Evolutionary conservation across 2,888 invertebrate genomes (phyloP).

Genomic region (Trachelus troglodyta): DNA sequence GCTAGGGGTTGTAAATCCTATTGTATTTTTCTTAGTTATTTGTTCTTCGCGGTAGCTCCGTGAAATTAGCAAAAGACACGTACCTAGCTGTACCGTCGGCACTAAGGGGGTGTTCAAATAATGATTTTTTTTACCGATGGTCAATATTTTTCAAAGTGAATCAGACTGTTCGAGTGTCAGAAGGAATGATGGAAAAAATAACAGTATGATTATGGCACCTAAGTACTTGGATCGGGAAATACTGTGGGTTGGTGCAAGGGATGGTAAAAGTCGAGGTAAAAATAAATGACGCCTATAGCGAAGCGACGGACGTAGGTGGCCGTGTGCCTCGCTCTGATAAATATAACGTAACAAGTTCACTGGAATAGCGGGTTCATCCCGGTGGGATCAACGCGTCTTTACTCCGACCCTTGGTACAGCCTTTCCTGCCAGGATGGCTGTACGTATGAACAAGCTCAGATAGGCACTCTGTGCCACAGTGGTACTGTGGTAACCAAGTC

Average conservation of each 20-base stretch:
- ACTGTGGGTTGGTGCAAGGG: not conserved
- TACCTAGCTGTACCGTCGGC: not conserved
- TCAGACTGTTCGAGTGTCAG: not conserved
- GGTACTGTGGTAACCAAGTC: not conserved
- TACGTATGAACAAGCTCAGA: conserved; percentile 14
- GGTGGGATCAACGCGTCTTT: conserved; percentile 64
- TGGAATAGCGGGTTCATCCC: conserved; percentile 65
- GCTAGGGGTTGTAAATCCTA: not conserved
- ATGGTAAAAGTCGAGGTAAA: not conserved
- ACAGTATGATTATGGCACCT: not conserved
- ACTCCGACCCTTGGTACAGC: conserved; percentile 22
- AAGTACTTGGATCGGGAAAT: not conserved
- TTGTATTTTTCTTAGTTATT: not conserved
- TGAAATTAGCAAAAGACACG: not conserved
- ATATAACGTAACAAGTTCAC: conserved; percentile 66
- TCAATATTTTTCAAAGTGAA: not conserved
- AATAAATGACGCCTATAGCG: not conserved
- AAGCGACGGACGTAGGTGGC: conserved; percentile 22
- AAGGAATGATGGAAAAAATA: not conserved
- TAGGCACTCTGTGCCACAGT: conserved; percentile 8
- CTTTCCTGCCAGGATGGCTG: conserved; percentile 10
- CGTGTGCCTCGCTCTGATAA: conserved; percentile 62
- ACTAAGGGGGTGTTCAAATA: not conserved
- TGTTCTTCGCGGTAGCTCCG: not conserved
- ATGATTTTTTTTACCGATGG: not conserved